Percentiles rank a stretch among this genome's conserved stretches.
Conservation (phyloP, 2,113 vertebrate species). For the Rhynchomys soricoides region DNA sequence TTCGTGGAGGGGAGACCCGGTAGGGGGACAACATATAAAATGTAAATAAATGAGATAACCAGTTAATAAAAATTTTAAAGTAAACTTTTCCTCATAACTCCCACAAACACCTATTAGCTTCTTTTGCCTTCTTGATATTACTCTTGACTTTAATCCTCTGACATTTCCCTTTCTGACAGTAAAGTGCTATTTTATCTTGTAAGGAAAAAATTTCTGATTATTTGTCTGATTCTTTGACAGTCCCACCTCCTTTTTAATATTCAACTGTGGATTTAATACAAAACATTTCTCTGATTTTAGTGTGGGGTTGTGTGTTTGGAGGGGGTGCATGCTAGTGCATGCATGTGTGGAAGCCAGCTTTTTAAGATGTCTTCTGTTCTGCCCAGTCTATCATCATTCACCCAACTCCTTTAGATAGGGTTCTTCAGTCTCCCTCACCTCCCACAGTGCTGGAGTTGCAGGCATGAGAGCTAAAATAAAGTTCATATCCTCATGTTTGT, state of each 20-base stretch:
- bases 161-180: not conserved
- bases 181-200: not conserved
- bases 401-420: not conserved
- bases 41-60: too few relatives aligned
- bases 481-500: not conserved
- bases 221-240: constrained; percentile 4
- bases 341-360: not conserved
- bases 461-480: not conserved
- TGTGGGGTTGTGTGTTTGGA: not conserved
- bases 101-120: not conserved
- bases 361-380: not conserved
- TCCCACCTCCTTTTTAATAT: not conserved
- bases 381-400: too few relatives aligned
- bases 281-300: not conserved
- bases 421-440: not conserved
- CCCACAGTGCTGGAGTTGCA: not conserved
- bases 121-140: not conserved
- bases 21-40: too few relatives aligned
- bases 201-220: not conserved
- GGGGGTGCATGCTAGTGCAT: too few relatives aligned
- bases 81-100: not conserved
- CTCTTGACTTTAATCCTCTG: not conserved
- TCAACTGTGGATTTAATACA: not conserved
- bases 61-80: constrained; percentile 14
- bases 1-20: too few relatives aligned